Conservation (phyloP, 2,888 invertebrate species). For the Odontocolon sp. region DNA sequence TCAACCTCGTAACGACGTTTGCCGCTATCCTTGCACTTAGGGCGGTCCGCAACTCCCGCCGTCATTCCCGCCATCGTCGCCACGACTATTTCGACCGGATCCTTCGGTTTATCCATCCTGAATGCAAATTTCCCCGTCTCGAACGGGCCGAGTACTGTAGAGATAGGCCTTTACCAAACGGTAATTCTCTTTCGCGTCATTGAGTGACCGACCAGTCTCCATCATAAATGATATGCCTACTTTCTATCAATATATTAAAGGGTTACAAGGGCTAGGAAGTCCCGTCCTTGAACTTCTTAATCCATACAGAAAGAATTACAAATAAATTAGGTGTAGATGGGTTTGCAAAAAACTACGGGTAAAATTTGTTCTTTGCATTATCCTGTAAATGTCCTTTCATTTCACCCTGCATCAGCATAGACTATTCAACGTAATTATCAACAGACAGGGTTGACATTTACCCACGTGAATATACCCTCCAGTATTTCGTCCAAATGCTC, state of each 20-base stretch:
- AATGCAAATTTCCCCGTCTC: slow-evolving; percentile 71
- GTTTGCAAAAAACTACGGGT: no score
- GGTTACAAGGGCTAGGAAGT: no score
- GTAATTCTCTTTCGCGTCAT: slow-evolving; percentile 46
- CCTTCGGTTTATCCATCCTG: slow-evolving; percentile 71
- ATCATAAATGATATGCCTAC: not conserved
- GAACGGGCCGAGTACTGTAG: slow-evolving; percentile 19
- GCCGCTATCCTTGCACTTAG: slow-evolving; percentile 79
- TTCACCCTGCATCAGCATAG: not conserved
- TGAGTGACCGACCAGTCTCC: slow-evolving; percentile 38
- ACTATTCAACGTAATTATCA: slow-evolving; percentile 16
- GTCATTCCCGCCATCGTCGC: slow-evolving; percentile 50
- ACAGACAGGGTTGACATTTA: slow-evolving; percentile 16
- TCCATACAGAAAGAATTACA: no score
- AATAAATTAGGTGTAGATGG: no score
- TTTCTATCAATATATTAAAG: slow-evolving; percentile 1
- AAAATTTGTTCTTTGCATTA: no score
- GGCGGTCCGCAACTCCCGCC: slow-evolving; percentile 54
- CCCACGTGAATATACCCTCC: slow-evolving; percentile 33
- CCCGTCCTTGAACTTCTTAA: no score
- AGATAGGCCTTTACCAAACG: not conserved
- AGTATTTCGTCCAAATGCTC: not conserved
- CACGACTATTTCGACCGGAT: slow-evolving; percentile 74
- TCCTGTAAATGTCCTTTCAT: no score
- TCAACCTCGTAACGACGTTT: slow-evolving; percentile 80